Evolutionary conservation across 1,140 invertebrate species (phyloP).

Genomic region (Orchesella cincta): DNA sequence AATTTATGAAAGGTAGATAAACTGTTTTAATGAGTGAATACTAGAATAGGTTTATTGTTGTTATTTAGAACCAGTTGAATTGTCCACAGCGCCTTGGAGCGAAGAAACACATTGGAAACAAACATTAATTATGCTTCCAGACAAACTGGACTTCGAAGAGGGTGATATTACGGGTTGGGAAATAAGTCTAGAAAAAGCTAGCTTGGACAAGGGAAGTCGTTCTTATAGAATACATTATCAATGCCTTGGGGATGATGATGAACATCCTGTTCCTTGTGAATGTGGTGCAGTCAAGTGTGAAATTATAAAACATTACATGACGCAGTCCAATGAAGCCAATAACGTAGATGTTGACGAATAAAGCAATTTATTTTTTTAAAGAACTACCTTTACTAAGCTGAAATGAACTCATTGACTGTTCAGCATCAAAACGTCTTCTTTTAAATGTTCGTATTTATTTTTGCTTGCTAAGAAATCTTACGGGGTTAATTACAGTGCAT

Average conservation of each 20-base stretch:
- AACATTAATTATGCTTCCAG: constrained; percentile 70
- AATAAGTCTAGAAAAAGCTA: constrained; percentile 60
- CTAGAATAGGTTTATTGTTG: background rate
- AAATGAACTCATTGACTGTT: too few relatives aligned
- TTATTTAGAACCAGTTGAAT: constrained; percentile 55
- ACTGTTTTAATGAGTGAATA: too few relatives aligned
- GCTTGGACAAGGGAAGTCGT: constrained; percentile 55
- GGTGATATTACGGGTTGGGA: constrained; percentile 70
- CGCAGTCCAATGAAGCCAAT: too few relatives aligned
- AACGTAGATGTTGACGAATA: too few relatives aligned
- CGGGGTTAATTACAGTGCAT: too few relatives aligned
- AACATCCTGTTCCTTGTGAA: constrained; percentile 74
- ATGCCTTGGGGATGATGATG: constrained; percentile 67
- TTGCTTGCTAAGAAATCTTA: too few relatives aligned
- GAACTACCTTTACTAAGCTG: too few relatives aligned
- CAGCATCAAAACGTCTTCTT: too few relatives aligned
- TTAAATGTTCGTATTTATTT: too few relatives aligned
- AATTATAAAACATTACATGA: constrained; percentile 67
- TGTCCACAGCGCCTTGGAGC: constrained; percentile 74
- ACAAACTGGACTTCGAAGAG: constrained; percentile 54
- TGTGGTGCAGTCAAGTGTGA: constrained; percentile 78
- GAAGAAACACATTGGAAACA: constrained; percentile 96
- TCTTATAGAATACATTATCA: constrained; percentile 70
- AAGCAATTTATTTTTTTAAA: too few relatives aligned
- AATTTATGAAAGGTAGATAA: constrained; percentile 28